Evolutionary conservation across 2,888 invertebrate genomes (phyloP), one percentile per base, ranked within the genome.

Genomic region (Scrobipalpa costella): DNA sequence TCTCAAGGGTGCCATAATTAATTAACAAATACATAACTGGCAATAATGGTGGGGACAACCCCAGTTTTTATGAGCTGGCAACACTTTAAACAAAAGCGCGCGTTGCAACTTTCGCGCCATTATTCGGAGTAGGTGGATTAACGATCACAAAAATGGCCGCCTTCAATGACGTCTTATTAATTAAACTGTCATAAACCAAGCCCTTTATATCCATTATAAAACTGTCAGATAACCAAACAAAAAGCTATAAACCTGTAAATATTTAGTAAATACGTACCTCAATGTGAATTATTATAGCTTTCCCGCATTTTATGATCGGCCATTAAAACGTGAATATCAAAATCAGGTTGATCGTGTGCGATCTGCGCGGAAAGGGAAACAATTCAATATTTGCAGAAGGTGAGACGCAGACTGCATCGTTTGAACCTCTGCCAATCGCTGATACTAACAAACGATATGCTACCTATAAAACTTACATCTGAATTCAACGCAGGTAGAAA

Each of bases 11-110:
- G 73, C 75, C 69, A 69, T 79, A 78, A 79, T 79, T 79, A 80
- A 79, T 78, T 73, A 78, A 74, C 72, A 73, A 76, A 74, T 72
- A 72, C 33, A 55, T 27, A 15, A 17, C 34, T 27, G 55, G 68
- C 70, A 78, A 78, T 77, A 79, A 79, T 76, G 75, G 77, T 75
- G 67, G 73, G 62, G 69, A 69, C 58, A 44, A 52, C 65, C 73
- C 67, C 68, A 64, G 67, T 79, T 79, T 80, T 78, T 78, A 77
- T 66, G 68, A 70, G 61, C 66, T 67, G 64, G 64, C 65, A 64
- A 66, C 66, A 65, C 67, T 63, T n/a, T 49, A 47, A 71, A 79
- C 78, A 77, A 79, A 72, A 67, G 44, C 57, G 34, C 49, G 58
- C 62, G 55, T 55, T 62, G 60, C 8, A 59, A 62, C 50, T 63